Evolutionary conservation across 2,797 vertebrate species (phyloP).

Genomic region (Pagetopsis macropterus): DNA sequence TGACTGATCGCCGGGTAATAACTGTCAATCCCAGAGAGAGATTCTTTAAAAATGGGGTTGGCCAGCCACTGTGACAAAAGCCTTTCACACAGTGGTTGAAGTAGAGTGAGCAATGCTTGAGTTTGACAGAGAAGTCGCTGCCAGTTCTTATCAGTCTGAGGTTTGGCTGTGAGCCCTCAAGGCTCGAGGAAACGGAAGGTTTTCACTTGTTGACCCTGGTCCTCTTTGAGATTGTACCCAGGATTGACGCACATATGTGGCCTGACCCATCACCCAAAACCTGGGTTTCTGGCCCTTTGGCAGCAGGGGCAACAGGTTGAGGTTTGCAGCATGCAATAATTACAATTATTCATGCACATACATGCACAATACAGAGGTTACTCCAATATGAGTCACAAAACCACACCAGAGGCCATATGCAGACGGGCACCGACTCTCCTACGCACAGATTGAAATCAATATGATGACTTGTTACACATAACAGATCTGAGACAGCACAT

Average conservation of each 20-base stretch:
- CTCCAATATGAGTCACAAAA: conserved; percentile 31
- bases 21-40: conserved; percentile 9
- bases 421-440: conserved; percentile 21
- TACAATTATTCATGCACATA: conserved; percentile 30
- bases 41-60: conserved; percentile 35
- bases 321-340: conserved; percentile 36
- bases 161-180: conserved; percentile 37
- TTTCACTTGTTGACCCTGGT: conserved; percentile 33
- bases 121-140: conserved; percentile 20
- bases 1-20: conserved; percentile 35
- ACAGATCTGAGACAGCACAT: conserved; percentile 43
- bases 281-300: conserved; percentile 20
- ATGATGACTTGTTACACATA: conserved; percentile 51
- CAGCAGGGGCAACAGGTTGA: conserved; percentile 29
- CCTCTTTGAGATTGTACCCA: conserved; percentile 25
- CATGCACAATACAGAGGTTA: conserved; percentile 15
- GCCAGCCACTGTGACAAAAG: conserved; percentile 16
- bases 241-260: conserved; percentile 23
- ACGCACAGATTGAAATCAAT: conserved; percentile 42
- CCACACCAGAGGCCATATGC: conserved; percentile 5
- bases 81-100: conserved; percentile 24
- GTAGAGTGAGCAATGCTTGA: conserved; percentile 26
- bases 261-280: conserved; percentile 34
- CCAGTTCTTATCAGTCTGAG: conserved; percentile 44
- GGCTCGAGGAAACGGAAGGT: conserved; percentile 16